Base-by-base conservation (phyloP, 1,140 invertebrate genomes). In the Caenorhabditis inopinata region DNA sequence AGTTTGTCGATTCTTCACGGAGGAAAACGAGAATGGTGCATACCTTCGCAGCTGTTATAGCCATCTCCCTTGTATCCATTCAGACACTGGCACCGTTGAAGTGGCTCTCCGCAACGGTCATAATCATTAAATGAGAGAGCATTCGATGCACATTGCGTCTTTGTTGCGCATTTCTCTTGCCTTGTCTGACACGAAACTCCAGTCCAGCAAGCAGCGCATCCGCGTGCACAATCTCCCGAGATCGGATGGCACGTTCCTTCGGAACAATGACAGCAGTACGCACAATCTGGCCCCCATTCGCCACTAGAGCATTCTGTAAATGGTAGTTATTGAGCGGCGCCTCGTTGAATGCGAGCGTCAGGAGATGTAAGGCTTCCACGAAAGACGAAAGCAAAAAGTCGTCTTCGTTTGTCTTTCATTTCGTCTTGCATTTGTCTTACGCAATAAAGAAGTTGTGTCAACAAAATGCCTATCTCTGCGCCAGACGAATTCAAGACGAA, bases 241-340 rank as follows among this genome's bases (percentile, higher is more conserved):
- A 83, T 68, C 16, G 88, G 51, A 76, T 88, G 62, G 74, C 87
- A 88, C 27, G 75, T 75, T 45, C 51, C 80, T 23, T 78, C 76
- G 23, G 86, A 82, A 78, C 87, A 88, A 74, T 89, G 87, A 75
- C 87, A 88, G 74, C 87, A 88, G 49, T 81, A 35, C 11, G 75
- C 80, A 81, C 87, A 88, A 49, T 88, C 87, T 18, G 79, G 79
- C 32, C 87, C 87, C 84, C 85, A 88, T 83, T 88, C 87, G 14
- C 84, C 85, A 5, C 74, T 38, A 14, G 75, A 74, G 78, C 87
- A 88, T 35, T 83, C 86, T 88, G 38, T 84, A 88, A 79, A 62
- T 12, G 47, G 11, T 14, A 47, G 21, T n/a, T 18, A 6, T 42
- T 51, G n/a, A n/a, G n/a, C n/a, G n/a, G n/a, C n/a, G n/a, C n/a